Evolutionary conservation across 2,797 vertebrate genomes (phyloP).

Genomic region (Notoglanidium macrostoma): DNA sequence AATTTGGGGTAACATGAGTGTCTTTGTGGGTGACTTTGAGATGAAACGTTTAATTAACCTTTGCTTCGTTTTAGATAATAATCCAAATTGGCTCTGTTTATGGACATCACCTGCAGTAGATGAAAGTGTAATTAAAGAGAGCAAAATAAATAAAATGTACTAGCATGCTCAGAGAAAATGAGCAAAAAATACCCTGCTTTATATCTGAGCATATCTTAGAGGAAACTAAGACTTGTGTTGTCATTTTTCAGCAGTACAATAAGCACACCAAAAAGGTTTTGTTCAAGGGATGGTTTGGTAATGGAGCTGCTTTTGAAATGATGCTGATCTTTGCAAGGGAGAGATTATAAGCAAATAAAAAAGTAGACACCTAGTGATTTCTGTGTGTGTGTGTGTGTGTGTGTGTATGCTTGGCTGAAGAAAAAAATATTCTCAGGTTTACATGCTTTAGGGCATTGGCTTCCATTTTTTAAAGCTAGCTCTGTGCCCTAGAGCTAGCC

Average conservation of each 20-base stretch:
- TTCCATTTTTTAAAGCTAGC: background rate
- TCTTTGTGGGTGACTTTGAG: background rate
- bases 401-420: background rate
- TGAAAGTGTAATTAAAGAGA: background rate
- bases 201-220: background rate
- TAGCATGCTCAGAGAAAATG: background rate
- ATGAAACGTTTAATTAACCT: background rate
- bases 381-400: background rate
- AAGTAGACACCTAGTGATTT: background rate
- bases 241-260: background rate
- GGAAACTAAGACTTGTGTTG: background rate
- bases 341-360: background rate
- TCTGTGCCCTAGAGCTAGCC: background rate
- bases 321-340: background rate
- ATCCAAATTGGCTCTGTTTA: background rate
- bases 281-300: too few species aligned
- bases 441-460: background rate
- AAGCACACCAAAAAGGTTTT: background rate
- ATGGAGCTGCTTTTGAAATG: background rate
- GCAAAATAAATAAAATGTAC: background rate
- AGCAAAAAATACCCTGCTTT: background rate
- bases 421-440: background rate
- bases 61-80: background rate
- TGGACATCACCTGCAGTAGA: background rate
- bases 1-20: background rate